Evolutionary conservation across 2,113 vertebrate genomes (phyloP).

Genomic region (Mastomys natalensis): DNA sequence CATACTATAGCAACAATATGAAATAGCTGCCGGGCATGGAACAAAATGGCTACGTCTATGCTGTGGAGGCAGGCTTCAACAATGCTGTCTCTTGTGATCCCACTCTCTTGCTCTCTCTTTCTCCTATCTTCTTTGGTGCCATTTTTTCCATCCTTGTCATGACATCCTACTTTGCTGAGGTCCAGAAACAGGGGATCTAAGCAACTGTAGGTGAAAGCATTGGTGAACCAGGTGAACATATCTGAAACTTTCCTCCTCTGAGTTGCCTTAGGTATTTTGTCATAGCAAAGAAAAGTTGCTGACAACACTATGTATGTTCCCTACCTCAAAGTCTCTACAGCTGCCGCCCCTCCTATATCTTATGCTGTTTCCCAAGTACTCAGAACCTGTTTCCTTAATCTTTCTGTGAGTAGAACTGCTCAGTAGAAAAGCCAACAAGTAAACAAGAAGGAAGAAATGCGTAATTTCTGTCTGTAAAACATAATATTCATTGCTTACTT

Average conservation of each 20-base stretch:
- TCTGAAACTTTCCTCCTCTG: no score
- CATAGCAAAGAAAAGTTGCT: not conserved
- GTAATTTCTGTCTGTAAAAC: not conserved
- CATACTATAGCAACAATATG: no score
- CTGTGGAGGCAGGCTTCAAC: no score
- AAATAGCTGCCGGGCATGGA: no score
- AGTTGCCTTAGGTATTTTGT: not conserved
- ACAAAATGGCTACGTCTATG: no score
- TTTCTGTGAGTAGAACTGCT: not conserved
- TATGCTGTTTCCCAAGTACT: not conserved
- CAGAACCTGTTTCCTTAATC: not conserved
- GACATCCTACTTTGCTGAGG: not conserved
- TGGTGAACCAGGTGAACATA: not conserved
- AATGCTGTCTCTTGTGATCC: not conserved
- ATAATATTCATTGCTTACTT: not conserved
- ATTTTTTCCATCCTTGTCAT: not conserved
- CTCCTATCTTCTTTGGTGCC: not conserved
- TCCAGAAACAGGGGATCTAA: not conserved
- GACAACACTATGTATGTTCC: not conserved
- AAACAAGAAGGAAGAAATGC: not conserved
- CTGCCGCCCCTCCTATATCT: not conserved
- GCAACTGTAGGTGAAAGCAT: not conserved
- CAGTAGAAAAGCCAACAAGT: constrained; percentile 9
- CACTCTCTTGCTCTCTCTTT: not conserved
- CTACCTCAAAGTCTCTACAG: not conserved